Conservation (phyloP, 1,140 invertebrate species). For the Ceratina australensis region DNA sequence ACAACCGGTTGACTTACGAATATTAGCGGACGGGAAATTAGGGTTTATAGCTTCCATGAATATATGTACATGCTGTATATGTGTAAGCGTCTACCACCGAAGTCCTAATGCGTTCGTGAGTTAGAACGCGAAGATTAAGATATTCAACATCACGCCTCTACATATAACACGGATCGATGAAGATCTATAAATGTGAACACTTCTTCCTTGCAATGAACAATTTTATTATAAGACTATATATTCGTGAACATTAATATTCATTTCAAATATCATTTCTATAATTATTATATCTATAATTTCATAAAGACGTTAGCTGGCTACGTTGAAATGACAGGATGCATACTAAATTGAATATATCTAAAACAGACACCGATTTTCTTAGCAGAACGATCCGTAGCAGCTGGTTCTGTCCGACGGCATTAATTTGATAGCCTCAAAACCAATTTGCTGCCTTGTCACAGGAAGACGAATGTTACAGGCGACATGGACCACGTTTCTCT, state of each 20-base stretch:
- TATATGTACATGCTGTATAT: neutral
- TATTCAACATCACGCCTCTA: too few species aligned
- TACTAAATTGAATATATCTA: neutral
- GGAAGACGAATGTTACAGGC: slow-evolving; percentile 61
- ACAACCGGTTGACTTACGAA: slow-evolving; percentile 6
- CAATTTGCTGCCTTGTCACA: slow-evolving; percentile 66
- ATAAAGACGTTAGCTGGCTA: too few species aligned
- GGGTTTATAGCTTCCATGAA: neutral
- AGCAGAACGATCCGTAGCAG: slow-evolving; percentile 32
- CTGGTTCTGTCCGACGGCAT: slow-evolving; percentile 43
- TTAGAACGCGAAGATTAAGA: too few species aligned
- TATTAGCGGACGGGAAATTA: slow-evolving; percentile 3
- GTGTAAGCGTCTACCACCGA: too few species aligned
- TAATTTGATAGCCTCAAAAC: slow-evolving; percentile 64
- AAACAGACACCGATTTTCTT: slow-evolving; percentile 37
- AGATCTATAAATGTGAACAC: too few species aligned
- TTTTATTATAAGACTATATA: too few species aligned
- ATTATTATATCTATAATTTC: too few species aligned
- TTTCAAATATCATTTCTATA: too few species aligned
- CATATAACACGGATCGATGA: too few species aligned
- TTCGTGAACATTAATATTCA: too few species aligned
- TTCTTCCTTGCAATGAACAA: too few species aligned
- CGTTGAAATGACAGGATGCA: too few species aligned
- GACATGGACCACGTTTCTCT: slow-evolving; percentile 45
- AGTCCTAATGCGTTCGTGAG: neutral